Evolutionary conservation across 2,113 vertebrate genomes (phyloP), one percentile per base, ranked within the genome.

Genomic region (Excalfactoria chinensis): DNA sequence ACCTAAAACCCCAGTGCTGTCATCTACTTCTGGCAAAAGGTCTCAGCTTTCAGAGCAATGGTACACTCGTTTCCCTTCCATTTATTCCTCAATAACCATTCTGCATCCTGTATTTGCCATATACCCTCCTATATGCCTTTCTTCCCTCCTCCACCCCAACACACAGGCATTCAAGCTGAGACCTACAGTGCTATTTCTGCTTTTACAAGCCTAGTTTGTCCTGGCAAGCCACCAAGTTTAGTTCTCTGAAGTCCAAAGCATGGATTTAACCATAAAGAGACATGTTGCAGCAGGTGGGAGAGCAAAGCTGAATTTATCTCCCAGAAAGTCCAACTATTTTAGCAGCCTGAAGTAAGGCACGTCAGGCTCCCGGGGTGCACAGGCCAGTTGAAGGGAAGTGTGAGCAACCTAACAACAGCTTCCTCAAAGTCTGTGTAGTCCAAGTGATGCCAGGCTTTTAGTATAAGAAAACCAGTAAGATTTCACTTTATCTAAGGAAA

Each of bases 341-440:
- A 64, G 34, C 17, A 23, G 30, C 18, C 25, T 43, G 23, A 73
- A 73, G 28, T 51, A 62, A 83, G 8, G 12, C 64, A 10, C 23
- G 6, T 19, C 59, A 55, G 49, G 35, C 49, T 32, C 20, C 35
- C 32, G 34, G 34, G 84, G 21, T 2, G 4, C 25, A 64, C n/a
- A 43, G 13, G 19, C 62, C 81, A 63, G 21, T 2, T 40, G 67
- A 78, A 82, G 26, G 19, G 30, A 3, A 1, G 7, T 28, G 43
- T 9, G 11, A 32, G n/a, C 46, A 28, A 5, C 1, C 11, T 49
- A 35, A 5, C 41, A 63, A 66, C 0, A 0, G 28, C 30, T 64
- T 62, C 70, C 46, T 72, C 74, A 71, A 51, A 81, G 62, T 30
- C 43, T 72, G 28, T 17, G 28, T 6, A 22, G 21, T 81, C 46